Evolutionary conservation across 2,113 vertebrate genomes (phyloP).

Genomic region (Serinus canaria): DNA sequence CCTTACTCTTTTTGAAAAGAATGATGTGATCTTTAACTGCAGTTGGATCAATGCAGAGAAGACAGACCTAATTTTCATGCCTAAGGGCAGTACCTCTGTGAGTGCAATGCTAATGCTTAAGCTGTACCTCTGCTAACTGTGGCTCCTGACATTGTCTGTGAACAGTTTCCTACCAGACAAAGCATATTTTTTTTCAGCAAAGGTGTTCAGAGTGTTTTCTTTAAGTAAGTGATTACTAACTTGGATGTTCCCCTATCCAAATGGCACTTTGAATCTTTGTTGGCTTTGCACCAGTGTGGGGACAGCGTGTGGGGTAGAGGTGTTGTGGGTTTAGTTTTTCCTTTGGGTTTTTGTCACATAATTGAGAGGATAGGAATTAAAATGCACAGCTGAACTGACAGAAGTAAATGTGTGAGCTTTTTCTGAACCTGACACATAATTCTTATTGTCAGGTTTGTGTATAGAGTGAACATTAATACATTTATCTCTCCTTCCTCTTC

Average conservation of each 20-base stretch:
- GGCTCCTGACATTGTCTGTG: not conserved
- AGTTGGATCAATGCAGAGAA: constrained; percentile 13
- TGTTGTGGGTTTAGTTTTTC: not conserved
- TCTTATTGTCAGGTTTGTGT: not conserved
- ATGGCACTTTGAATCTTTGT: not conserved
- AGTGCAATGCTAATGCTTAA: not conserved
- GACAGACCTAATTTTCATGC: constrained; percentile 12
- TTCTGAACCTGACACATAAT: not conserved
- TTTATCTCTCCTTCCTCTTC: not conserved
- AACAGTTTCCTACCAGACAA: not conserved
- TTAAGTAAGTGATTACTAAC: not conserved
- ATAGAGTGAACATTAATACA: not conserved
- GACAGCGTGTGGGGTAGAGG: not conserved
- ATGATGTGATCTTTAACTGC: constrained; percentile 11
- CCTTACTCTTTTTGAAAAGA: constrained; percentile 50
- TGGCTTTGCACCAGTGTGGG: not conserved
- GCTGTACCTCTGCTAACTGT: not conserved
- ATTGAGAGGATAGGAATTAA: not conserved
- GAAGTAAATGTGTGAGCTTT: not conserved
- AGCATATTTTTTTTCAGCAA: not conserved
- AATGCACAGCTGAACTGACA: not conserved
- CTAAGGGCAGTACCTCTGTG: not conserved
- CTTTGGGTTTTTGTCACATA: not conserved
- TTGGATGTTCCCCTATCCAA: not conserved
- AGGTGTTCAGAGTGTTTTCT: not conserved